phyloP scores from a whole-genome alignment of 2,888 invertebrate species.

The Acanthosepion pharaonis region DNA sequence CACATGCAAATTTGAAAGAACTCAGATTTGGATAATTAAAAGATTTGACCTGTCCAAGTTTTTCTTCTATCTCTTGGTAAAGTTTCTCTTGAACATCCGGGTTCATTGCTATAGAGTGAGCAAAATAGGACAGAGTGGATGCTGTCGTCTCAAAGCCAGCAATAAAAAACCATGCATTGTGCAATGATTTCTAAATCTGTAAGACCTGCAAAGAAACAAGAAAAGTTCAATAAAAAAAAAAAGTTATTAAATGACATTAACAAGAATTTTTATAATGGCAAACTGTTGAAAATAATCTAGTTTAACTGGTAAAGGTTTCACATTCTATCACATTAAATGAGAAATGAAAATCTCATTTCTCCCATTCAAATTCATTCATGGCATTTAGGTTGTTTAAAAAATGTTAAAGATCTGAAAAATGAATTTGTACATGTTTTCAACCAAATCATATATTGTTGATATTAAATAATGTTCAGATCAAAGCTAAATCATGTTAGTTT shows the following conservation, averaged over 20 bases:
- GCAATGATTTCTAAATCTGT: conserved; percentile 47
- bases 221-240: not conserved
- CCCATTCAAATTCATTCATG: no score
- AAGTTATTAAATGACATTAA: not conserved
- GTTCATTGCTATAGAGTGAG: conserved; percentile 45
- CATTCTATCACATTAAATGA: no score
- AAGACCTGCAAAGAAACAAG: not conserved
- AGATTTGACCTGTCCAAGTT: conserved; percentile 38
- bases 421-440: no score
- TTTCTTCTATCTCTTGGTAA: conserved; percentile 46
- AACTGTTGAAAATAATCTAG: not conserved
- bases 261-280: not conserved
- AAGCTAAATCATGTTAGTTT: no score
- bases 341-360: no score
- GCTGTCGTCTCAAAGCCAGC: conserved; percentile 50
- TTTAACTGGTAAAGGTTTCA: not conserved
- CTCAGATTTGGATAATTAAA: no score
- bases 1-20: no score
- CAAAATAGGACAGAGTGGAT: conserved; percentile 38
- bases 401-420: no score
- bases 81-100: conserved; percentile 46
- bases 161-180: conserved; percentile 47
- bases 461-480: not conserved
- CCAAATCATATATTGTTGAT: not conserved
- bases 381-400: no score